phyloP scores from a whole-genome alignment of 2,113 vertebrate species.

The Rattus rattus region DNA sequence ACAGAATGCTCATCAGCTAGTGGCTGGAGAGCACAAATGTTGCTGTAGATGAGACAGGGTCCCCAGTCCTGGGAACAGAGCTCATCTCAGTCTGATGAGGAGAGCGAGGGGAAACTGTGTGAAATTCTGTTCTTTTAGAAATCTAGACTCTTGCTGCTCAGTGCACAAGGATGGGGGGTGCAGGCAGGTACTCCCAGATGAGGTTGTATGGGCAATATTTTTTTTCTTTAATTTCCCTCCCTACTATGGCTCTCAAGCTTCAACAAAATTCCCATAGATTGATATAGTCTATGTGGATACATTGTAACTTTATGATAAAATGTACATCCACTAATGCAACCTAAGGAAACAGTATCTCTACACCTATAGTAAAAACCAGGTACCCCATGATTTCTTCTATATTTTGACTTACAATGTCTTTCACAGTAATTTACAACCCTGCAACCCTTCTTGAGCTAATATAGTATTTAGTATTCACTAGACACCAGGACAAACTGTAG shows the following conservation, averaged over 20 bases:
- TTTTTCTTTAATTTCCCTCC: background rate
- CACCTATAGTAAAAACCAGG: background rate
- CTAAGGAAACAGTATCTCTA: background rate
- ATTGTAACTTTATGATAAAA: background rate
- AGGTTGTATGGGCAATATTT: too few relatives aligned
- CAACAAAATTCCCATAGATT: background rate
- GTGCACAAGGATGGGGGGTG: too few relatives aligned
- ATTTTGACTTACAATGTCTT: background rate
- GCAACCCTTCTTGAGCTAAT: background rate
- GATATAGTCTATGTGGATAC: rapidly evolving
- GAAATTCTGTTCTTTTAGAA: background rate
- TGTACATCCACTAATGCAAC: rapidly evolving
- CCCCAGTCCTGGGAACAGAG: background rate
- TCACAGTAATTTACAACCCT: background rate
- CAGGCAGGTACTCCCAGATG: background rate
- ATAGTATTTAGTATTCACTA: background rate
- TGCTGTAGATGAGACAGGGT: background rate
- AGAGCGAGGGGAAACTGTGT: background rate
- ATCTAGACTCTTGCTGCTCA: too few relatives aligned
- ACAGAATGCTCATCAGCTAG: rapidly evolving
- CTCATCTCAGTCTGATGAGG: background rate
- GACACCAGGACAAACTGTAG: background rate
- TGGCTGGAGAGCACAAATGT: background rate
- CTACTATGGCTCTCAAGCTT: background rate
- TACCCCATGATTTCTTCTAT: background rate